phyloP scores from a whole-genome alignment of 2,888 invertebrate genomes.

The Agonum fuliginosum region DNA sequence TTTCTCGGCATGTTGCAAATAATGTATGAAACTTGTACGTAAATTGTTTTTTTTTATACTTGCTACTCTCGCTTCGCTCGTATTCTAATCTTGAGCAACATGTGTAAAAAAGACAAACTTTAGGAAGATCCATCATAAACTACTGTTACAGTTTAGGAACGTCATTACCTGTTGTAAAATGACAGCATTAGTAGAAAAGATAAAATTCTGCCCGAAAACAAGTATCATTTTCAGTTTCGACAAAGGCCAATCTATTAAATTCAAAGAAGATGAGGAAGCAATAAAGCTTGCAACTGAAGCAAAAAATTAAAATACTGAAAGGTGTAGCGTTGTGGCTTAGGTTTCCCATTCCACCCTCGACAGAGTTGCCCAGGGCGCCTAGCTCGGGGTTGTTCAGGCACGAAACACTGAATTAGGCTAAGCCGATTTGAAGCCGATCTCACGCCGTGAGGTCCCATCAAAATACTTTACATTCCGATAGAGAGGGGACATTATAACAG shows the following conservation, averaged over 20 bases:
- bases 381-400: conserved; percentile 34
- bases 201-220: no score
- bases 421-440: conserved; percentile 34
- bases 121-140: no score
- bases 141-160: no score
- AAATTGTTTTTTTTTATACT: no score
- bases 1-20: no score
- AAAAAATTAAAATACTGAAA: conserved; percentile 50
- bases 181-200: no score
- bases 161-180: no score
- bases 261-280: conserved; percentile 31
- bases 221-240: no score
- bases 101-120: no score
- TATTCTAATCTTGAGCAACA: no score
- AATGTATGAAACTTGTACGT: no score
- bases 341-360: neutral
- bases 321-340: conserved; percentile 8
- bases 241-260: conserved; percentile 33
- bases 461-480: conserved; percentile 32
- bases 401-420: conserved; percentile 32
- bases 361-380: neutral
- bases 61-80: no score
- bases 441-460: conserved; percentile 15
- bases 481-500: neutral
- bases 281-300: conserved; percentile 47